These are phyloP conservation scores for Pangasianodon hypophthalmus DNA, from an alignment of 2,113 vertebrate genomes.

Conservation along the genomic window DNA sequence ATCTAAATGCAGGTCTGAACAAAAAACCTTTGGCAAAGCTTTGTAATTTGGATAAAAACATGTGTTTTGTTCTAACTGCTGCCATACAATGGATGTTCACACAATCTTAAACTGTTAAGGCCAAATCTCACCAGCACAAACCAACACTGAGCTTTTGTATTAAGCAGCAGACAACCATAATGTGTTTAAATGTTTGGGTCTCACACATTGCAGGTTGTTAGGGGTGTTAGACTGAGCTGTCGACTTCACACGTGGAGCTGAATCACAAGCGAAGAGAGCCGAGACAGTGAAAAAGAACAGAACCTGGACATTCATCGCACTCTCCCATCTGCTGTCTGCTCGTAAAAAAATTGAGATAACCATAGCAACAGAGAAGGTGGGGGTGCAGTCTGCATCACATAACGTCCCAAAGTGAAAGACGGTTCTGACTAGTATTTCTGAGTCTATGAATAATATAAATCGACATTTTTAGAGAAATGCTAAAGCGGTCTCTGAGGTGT, in stretches of 20 bases:
- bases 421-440: neutral
- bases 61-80: conserved; percentile 15
- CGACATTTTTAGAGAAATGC: neutral
- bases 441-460: neutral
- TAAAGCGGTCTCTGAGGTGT: neutral
- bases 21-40: neutral
- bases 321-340: conserved; percentile 55
- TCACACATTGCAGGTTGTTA: conserved; percentile 4
- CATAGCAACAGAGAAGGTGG: conserved; percentile 41
- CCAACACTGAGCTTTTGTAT: neutral
- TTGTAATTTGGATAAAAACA: neutral
- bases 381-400: conserved; percentile 10
- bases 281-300: conserved; percentile 15
- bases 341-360: conserved; percentile 18
- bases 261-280: conserved; percentile 19
- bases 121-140: neutral
- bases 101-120: neutral
- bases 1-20: neutral
- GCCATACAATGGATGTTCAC: conserved; percentile 19
- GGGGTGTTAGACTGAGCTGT: conserved; percentile 7
- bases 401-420: neutral
- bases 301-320: conserved; percentile 17
- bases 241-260: neutral
- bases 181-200: conserved; percentile 33
- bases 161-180: neutral